phyloP scores from a whole-genome alignment of 2,113 vertebrate genomes.

The Nothobranchius furzeri region DNA sequence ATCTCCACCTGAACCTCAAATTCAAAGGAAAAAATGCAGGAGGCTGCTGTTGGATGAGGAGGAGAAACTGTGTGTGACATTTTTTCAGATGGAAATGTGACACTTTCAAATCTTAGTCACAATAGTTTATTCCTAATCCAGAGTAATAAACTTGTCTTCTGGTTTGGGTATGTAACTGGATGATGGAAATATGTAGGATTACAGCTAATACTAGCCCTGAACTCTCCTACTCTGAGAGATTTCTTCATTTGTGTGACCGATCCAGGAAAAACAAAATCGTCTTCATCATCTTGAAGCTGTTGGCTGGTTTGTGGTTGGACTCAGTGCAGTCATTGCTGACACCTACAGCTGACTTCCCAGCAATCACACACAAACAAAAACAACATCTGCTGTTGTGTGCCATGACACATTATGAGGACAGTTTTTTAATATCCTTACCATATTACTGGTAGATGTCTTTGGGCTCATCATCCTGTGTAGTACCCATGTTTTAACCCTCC shows the following conservation, averaged over 20 bases:
- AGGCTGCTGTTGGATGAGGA: constrained; percentile 40
- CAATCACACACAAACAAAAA: constrained; percentile 8
- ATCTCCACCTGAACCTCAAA: neutral
- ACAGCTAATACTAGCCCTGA: neutral
- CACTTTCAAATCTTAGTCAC: too few relatives aligned
- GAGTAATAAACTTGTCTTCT: neutral
- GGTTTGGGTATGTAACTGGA: too few relatives aligned
- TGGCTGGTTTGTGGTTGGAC: constrained; percentile 21
- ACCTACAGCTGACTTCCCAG: constrained; percentile 14
- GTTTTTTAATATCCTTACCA: constrained; percentile 28
- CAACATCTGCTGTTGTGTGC: constrained; percentile 36
- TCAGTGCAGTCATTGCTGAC: constrained; percentile 26
- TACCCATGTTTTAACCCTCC: neutral
- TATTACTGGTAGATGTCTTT: neutral
- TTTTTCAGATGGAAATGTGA: neutral
- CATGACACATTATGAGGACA: constrained; percentile 9
- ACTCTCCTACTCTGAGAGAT: constrained; percentile 27
- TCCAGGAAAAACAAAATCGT: neutral
- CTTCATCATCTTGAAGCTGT: constrained; percentile 31
- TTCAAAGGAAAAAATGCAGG: constrained; percentile 20
- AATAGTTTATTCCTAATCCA: too few relatives aligned
- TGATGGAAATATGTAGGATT: neutral
- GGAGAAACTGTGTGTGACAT: neutral
- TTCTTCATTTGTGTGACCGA: neutral
- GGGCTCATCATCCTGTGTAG: neutral